phyloP scores from a whole-genome alignment of 1,140 invertebrate species.

The Drosophila subobscura region DNA sequence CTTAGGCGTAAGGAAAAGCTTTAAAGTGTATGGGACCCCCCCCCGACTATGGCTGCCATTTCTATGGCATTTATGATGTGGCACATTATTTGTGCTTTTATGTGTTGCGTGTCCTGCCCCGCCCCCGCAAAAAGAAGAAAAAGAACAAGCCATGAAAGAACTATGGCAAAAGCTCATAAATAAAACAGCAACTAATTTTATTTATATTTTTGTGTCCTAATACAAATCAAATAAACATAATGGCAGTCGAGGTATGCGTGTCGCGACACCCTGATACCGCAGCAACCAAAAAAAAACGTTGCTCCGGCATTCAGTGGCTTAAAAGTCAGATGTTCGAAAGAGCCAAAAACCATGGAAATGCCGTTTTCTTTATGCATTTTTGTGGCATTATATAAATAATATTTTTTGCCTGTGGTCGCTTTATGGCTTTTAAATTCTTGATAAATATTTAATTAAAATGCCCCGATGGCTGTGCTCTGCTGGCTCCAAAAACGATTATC shows the following conservation, averaged over 20 bases:
- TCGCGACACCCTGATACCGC: neutral
- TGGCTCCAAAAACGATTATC: constrained; percentile 39
- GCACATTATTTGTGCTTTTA: constrained; percentile 76
- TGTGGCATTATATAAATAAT: neutral
- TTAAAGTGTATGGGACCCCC: constrained; percentile 46
- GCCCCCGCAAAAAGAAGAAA: constrained; percentile 6
- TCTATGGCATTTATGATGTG: constrained; percentile 81
- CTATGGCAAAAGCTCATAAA: constrained; percentile 53
- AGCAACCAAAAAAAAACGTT: constrained; percentile 1
- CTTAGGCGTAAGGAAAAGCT: constrained; percentile 11
- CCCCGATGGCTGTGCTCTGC: neutral
- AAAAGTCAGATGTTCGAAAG: neutral
- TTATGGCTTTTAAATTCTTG: constrained; percentile 18
- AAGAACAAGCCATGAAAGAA: constrained; percentile 3
- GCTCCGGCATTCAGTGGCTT: neutral
- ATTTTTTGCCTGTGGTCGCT: neutral
- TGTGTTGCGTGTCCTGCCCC: constrained; percentile 54
- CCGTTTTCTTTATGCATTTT: neutral
- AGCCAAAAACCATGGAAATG: too few species aligned
- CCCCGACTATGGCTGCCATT: constrained; percentile 48
- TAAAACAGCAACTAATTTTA: constrained; percentile 80
- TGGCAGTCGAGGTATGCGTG: constrained; percentile 41
- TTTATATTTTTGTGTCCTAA: constrained; percentile 57
- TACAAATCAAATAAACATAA: constrained; percentile 70
- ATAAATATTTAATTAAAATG: constrained; percentile 44